Evolutionary conservation across 2,797 vertebrate species (phyloP), one percentile per base, ranked within the genome.

Genomic region (Ceryle rudis): DNA sequence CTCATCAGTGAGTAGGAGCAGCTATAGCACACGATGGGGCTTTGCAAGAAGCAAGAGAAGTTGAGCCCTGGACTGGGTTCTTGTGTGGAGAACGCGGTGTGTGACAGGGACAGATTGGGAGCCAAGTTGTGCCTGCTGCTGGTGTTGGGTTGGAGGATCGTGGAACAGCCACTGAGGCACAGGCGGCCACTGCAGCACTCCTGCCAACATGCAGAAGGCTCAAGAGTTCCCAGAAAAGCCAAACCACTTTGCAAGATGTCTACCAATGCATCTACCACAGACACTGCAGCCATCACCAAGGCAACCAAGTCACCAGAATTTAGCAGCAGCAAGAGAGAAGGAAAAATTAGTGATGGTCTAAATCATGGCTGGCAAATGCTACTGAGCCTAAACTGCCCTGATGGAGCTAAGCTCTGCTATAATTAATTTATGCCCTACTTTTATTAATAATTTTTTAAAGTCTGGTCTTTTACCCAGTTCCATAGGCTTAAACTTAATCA

Each of bases 251-350:
- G 35, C 57, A 93, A 21, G 52, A 58, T 52, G 39, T 49, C 71
- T 89, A 89, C 77, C 74, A 82, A 51, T 54, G 62, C 55, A 55
- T 94, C 73, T 94, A 44, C 90, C 58, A 74, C 72, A 86, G 70
- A 41, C 51, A 4, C 54, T 66, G 51, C 75, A 94, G 72, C 90
- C 83, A 92, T 95, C 92, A 84, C 93, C 89, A 92, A 86, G 89
- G 93, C 86, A 96, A 96, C 86, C 51, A 81, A 86, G 62, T 90
- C 86, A 33, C 86, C 90, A 89, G 89, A 95, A 95, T 70, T 81
- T 39, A 90, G 42, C 1, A 0, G 80, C 58, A 78, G 41, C 57
- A 79, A 78, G 72, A 69, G 57, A 93, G 51, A 89, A 87, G 67
- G 23, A 77, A 89, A 84, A 93, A 70, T n/a, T 28, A 64, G 20